Evolutionary conservation across 2,888 invertebrate species (phyloP), one percentile per base, ranked within the genome.

Genomic region (Parnassius mnemosyne): DNA sequence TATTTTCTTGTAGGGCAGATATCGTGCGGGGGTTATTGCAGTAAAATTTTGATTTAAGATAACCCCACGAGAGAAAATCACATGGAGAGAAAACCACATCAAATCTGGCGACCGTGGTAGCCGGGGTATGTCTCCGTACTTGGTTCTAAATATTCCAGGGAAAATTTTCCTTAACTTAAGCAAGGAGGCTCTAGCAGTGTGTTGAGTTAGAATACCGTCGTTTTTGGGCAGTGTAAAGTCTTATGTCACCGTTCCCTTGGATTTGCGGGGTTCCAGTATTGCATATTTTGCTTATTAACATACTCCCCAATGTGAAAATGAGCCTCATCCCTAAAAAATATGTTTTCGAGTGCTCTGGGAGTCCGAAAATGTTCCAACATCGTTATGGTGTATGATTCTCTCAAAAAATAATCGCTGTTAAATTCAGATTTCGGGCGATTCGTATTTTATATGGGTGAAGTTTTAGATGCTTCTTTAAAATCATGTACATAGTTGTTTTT

Each of bases 371-470:
- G 11, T 53, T 53, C 53, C 34, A 53, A 20, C 34, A 53, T 53
- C 11, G 53, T 53, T 53, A n/a, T 41, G 9, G 34, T 42, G 41
- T 13, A 53, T 3, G 53, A 9, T 41, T 53, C 34, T 53, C 53
- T 10, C 12, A 53, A 53, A 53, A 16, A 3, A 53, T 3, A 53
- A 16, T 41, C 53, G 10, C 13, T 11, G 41, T 53, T 12, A n/a
- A n/a, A 1, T 53, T 41, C 9, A 34, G 7, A 1, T 16, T 16
- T 41, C 42, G 42, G n/a, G 41, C 53, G 20, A 34, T 20, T 55
- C 20, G 55, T 46, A 55, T 55, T 55, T 46, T 55, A 11, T 55
- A 46, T 9, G 55, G 46, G 44, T 44, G 3, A 10, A 46, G 46
- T 46, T 53, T 41, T 53, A 16, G 16, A 2, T 20, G 20, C 3